Percentiles rank a stretch among this genome's conserved stretches.
These are phyloP conservation scores for Saccostrea echinata DNA, from an alignment of 1,140 invertebrate species.

Conservation along the genomic window DNA sequence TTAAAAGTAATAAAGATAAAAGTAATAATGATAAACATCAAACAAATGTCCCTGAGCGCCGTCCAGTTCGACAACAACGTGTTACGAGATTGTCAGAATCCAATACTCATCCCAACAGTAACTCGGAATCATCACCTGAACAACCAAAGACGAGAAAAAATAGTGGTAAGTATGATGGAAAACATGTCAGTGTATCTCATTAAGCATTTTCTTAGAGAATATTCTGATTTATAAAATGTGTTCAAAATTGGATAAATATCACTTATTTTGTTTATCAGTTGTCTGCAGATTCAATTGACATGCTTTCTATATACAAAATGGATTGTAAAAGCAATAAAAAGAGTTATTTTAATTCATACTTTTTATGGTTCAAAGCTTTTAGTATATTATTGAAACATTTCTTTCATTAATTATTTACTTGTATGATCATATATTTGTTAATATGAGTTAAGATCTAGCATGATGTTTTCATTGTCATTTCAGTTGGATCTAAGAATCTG, in stretches of 20 bases:
- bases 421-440: too few species aligned
- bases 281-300: too few species aligned
- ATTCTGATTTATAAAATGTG: too few species aligned
- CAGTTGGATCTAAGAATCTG: neutral
- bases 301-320: too few species aligned
- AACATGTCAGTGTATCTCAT: neutral
- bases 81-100: conserved; percentile 12
- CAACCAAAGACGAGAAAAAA: conserved; percentile 30
- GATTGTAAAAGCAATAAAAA: too few species aligned
- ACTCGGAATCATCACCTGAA: neutral
- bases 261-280: too few species aligned
- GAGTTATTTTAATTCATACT: too few species aligned
- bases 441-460: too few species aligned
- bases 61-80: neutral
- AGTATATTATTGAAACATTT: too few species aligned
- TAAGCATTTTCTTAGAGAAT: neutral
- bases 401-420: too few species aligned
- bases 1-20: conserved; percentile 19
- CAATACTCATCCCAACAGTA: neutral
- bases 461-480: neutral
- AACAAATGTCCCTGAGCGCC: conserved; percentile 10
- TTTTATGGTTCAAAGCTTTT: too few species aligned
- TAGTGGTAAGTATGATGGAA: neutral
- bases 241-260: too few species aligned
- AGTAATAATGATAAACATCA: neutral